Evolutionary conservation across 2,113 vertebrate genomes (phyloP), one percentile per base, ranked within the genome.

Genomic region (Isichthys henryi): DNA sequence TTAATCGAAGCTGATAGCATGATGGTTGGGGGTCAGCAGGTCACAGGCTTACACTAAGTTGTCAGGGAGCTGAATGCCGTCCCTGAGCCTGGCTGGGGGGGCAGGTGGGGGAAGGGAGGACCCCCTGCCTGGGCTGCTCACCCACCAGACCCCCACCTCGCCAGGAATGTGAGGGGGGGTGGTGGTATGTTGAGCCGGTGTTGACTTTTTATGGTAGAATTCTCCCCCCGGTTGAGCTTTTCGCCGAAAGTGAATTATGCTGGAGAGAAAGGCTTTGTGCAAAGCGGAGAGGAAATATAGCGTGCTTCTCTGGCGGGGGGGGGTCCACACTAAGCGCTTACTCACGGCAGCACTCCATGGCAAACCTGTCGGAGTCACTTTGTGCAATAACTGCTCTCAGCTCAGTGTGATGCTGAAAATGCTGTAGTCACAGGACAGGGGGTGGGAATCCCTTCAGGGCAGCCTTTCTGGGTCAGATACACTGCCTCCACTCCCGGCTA

Each of bases 1-100:
- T 96, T 97, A 97, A 97, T 97, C 92, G 92, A 96, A 97, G 94
- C 86, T 95, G 97, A 98, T 97, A 96, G 97, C 95, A 95, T 95
- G 92, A 95, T 97, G 96, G 95, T 95, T 92, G 93, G 91, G 95
- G 97, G 96, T 97, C 96, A 96, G 93, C 91, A 86, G 97, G 96
- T 95, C 95, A 58, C 90, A 0, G 95, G 95, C 95, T 94, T 94
- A 93, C 91, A 94, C 95, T 95, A 94, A 92, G 94, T 96, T 97
- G 96, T 97, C 96, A 97, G 96, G 95, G 97, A 98, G 96, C 97
- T 97, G 95, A 97, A 96, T 96, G 95, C 96, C 21, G 88, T 94
- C 93, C 95, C 91, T 13, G 86, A 94, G 95, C 93, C 95, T 88
- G 70, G 35, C 86, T 77, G 48, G 82, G 88, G 88, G 92, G 87